Evolutionary conservation across 1,140 invertebrate genomes (phyloP).

Genomic region (Mercenaria mercenaria): DNA sequence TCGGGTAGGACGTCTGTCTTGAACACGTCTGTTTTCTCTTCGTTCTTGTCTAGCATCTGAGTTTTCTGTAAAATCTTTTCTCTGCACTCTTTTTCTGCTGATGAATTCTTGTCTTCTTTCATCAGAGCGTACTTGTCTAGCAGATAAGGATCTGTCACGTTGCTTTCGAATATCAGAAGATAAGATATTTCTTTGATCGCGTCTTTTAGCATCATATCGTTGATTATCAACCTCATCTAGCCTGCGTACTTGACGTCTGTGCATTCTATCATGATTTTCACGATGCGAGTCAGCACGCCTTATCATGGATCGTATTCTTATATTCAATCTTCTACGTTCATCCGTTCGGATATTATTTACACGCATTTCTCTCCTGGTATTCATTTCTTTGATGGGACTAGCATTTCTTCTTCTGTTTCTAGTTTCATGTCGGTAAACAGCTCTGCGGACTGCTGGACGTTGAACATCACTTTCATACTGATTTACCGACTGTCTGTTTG

Average conservation of each 20-base stretch:
- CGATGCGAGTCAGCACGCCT: not conserved
- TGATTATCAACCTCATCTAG: not conserved
- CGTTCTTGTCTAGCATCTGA: too few relatives aligned
- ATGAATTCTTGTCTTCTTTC: too few relatives aligned
- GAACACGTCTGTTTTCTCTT: too few relatives aligned
- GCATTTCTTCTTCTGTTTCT: not conserved
- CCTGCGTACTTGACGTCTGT: not conserved
- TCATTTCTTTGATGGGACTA: not conserved
- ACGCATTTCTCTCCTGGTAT: not conserved
- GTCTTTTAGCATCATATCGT: not conserved
- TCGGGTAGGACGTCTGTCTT: too few relatives aligned
- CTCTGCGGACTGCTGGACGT: not conserved
- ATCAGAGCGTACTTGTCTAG: too few relatives aligned
- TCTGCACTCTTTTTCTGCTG: too few relatives aligned
- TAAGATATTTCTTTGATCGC: not conserved
- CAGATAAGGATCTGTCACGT: too few relatives aligned
- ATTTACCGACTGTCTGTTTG: too few relatives aligned
- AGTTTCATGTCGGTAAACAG: not conserved
- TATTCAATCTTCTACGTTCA: not conserved
- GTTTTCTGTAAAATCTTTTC: too few relatives aligned
- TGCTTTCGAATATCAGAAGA: not conserved
- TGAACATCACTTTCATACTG: too few relatives aligned
- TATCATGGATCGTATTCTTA: not conserved
- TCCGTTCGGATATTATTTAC: not conserved
- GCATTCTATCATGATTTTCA: not conserved